Conservation (phyloP, 1,140 invertebrate species). For the Kradibia gibbosae region DNA sequence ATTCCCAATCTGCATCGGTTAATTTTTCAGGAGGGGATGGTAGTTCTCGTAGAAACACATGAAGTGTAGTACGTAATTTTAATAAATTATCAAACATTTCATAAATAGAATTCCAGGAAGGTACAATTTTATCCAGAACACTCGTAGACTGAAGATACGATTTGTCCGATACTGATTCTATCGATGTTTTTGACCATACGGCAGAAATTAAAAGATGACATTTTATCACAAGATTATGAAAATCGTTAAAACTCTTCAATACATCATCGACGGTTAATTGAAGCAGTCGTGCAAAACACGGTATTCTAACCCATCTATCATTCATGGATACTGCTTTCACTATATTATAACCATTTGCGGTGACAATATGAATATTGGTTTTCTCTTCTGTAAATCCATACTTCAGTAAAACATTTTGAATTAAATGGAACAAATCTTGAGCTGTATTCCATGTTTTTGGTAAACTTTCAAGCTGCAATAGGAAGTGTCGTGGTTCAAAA, state of each 20-base stretch:
- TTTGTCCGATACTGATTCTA: conserved; percentile 12
- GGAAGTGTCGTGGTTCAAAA: conserved; percentile 39
- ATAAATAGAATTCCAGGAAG: conserved; percentile 45
- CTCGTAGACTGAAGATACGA: background rate
- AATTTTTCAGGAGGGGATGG: conserved; percentile 29
- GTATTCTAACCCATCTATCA: conserved; percentile 44
- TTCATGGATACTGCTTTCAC: conserved; percentile 41
- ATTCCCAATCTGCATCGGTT: conserved; percentile 43
- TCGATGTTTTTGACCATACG: conserved; percentile 42
- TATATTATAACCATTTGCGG: conserved; percentile 45
- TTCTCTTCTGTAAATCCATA: conserved; percentile 42
- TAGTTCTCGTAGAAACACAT: conserved; percentile 28
- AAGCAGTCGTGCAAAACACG: conserved; percentile 44
- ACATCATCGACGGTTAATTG: conserved; percentile 46
- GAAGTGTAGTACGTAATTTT: conserved; percentile 37
- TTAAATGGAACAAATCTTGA: conserved; percentile 46
- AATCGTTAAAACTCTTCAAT: conserved; percentile 33
- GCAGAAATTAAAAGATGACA: conserved; percentile 28
- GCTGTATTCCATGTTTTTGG: conserved; percentile 47
- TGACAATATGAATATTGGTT: conserved; percentile 42
- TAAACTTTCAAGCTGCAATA: conserved; percentile 48
- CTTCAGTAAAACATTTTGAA: conserved; percentile 48
- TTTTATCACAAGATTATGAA: conserved; percentile 32
- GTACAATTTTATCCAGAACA: conserved; percentile 42
- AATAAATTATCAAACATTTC: conserved; percentile 49